A percentile compares a stretch with the other conserved stretches of the same genome.
Conservation (phyloP, 35 echinoderm and acorn worm species). For the Heliocidaris tuberculata region DNA sequence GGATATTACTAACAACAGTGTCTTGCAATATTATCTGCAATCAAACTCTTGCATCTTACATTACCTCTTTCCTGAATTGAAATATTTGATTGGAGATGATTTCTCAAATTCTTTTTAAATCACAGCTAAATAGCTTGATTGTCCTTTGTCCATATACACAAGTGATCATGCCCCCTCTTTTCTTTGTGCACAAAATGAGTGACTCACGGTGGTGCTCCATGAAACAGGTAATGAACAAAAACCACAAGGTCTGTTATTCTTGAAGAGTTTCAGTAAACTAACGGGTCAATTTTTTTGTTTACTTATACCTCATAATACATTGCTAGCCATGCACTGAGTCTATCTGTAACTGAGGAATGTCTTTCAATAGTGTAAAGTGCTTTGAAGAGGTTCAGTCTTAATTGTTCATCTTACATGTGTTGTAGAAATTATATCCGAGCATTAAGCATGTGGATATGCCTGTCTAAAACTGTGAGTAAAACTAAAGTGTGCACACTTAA, state of each 20-base stretch:
- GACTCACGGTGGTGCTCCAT: neutral
- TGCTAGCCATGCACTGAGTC: neutral
- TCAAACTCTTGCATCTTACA: neutral
- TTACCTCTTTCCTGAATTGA: neutral
- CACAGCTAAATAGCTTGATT: neutral
- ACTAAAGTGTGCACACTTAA: neutral
- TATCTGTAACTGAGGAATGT: neutral
- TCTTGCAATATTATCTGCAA: neutral
- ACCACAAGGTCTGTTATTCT: neutral
- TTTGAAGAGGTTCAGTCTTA: neutral
- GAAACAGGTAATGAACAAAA: neutral
- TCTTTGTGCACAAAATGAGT: neutral
- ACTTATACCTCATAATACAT: neutral
- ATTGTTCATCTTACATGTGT: neutral
- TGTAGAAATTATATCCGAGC: neutral
- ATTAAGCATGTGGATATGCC: neutral
- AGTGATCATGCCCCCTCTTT: neutral
- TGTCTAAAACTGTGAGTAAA: neutral
- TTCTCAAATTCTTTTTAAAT: constrained; percentile 13
- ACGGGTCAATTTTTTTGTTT: neutral
- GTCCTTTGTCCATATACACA: neutral
- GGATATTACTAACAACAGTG: neutral
- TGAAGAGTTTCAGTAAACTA: neutral
- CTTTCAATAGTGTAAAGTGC: neutral
- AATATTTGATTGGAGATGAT: constrained; percentile 5